These are phyloP conservation scores for Melanchra persicariae DNA, from an alignment of 2,888 invertebrate species.

Conservation along the genomic window DNA sequence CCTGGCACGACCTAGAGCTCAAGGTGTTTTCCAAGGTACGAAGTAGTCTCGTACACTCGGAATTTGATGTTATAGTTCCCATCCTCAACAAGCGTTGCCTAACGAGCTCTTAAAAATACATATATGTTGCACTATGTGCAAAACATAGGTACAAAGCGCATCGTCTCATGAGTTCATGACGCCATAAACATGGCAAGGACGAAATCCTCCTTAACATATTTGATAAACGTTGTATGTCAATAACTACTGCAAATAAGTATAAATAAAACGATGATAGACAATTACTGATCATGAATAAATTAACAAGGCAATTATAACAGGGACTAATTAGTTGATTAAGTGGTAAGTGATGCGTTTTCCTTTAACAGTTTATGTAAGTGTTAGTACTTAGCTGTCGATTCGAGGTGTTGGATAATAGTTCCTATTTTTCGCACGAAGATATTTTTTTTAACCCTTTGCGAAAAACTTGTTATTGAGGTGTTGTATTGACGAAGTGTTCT, in stretches of 20 bases:
- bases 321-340: slow-evolving; percentile 6
- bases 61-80: too few relatives aligned
- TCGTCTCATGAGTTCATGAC: slow-evolving; percentile 49
- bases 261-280: slow-evolving; percentile 10
- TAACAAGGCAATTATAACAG: slow-evolving; percentile 25
- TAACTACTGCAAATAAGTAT: slow-evolving; percentile 18
- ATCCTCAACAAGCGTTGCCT: too few relatives aligned
- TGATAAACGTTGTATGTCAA: slow-evolving; percentile 37
- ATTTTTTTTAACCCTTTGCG: too few relatives aligned
- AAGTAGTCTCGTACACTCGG: too few relatives aligned
- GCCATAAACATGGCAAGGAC: slow-evolving; percentile 53
- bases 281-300: slow-evolving; percentile 26
- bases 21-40: too few relatives aligned
- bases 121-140: neutral
- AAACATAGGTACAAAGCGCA: slow-evolving; percentile 28
- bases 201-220: slow-evolving; percentile 17
- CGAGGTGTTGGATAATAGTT: neutral
- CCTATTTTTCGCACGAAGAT: neutral
- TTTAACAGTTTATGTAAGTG: neutral
- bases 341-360: slow-evolving; percentile 9
- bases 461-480: neutral
- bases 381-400: neutral
- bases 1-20: too few relatives aligned
- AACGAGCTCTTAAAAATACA: neutral
- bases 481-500: neutral